Evolutionary conservation across 2,888 invertebrate genomes (phyloP).

Genomic region (Branchipolynoe longqiensis): DNA sequence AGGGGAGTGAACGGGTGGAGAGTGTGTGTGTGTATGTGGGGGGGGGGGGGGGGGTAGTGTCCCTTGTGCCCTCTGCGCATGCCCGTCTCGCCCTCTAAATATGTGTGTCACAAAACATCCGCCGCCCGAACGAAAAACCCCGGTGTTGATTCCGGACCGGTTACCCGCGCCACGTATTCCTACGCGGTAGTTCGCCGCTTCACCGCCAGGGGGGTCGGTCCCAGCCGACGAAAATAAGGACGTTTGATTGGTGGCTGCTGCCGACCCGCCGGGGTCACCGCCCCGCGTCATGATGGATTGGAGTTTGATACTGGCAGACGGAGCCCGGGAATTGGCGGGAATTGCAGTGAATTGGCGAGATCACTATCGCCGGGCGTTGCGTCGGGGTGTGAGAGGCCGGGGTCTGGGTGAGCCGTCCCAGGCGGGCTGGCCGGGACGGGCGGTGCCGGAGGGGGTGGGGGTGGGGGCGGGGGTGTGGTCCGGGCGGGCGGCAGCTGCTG

Average conservation of each 20-base stretch:
- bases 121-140: not conserved
- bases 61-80: too few relatives aligned
- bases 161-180: not conserved
- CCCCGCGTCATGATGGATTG: conserved; percentile 51
- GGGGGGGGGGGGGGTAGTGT: too few relatives aligned
- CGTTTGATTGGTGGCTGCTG: conserved; percentile 39
- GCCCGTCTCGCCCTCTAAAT: not conserved
- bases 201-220: conserved; percentile 35
- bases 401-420: too few relatives aligned
- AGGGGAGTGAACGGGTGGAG: too few relatives aligned
- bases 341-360: not conserved
- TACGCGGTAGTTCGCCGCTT: not conserved
- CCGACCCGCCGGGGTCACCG: conserved; percentile 22
- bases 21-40: too few relatives aligned
- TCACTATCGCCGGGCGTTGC: too few relatives aligned
- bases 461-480: too few relatives aligned
- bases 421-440: too few relatives aligned
- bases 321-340: conserved; percentile 32
- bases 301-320: conserved; percentile 49
- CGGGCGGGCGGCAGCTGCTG: too few relatives aligned
- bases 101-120: too few relatives aligned
- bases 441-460: too few relatives aligned
- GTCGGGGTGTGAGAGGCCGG: too few relatives aligned
- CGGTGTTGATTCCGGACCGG: conserved; percentile 18
- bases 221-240: conserved; percentile 24